Evolutionary conservation across 2,888 invertebrate species (phyloP).

Genomic region (Sphinx pinastri): DNA sequence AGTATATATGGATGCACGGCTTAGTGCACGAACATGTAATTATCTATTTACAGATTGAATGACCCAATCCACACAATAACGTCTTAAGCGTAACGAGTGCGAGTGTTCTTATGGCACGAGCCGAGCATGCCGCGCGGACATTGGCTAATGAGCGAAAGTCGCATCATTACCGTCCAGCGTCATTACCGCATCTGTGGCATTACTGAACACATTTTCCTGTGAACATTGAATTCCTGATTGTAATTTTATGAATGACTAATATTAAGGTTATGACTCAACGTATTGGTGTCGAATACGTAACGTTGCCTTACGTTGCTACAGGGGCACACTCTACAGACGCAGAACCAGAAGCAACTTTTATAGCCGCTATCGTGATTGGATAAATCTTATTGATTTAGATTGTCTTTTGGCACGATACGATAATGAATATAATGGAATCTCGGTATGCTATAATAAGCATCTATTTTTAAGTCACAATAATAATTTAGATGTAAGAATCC

Average conservation of each 20-base stretch:
- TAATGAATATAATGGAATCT: conserved; percentile 24
- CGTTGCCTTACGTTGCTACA: conserved; percentile 55
- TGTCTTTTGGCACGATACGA: conserved; percentile 51
- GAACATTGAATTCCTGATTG: conserved; percentile 51
- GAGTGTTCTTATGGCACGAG: background rate
- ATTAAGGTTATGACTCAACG: conserved; percentile 67
- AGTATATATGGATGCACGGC: background rate
- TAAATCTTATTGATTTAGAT: conserved; percentile 46
- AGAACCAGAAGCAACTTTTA: conserved; percentile 50
- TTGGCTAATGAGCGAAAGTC: conserved; percentile 18
- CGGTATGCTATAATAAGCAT: conserved; percentile 18
- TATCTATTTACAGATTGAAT: conserved; percentile 36
- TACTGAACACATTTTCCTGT: conserved; percentile 38
- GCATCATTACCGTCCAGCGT: conserved; percentile 3
- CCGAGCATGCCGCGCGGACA: conserved; percentile 11
- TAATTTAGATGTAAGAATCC: conserved; percentile 31
- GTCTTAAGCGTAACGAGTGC: conserved; percentile 15
- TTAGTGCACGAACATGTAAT: conserved; percentile 9
- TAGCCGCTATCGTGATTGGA: conserved; percentile 20
- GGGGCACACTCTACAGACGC: conserved; percentile 33
- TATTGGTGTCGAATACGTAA: conserved; percentile 56
- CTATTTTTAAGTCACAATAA: conserved; percentile 29
- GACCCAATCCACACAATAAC: conserved; percentile 36
- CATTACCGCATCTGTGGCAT: conserved; percentile 4
- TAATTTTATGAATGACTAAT: conserved; percentile 73